A percentile compares a stretch with the other conserved stretches of the same genome.
Evolutionary conservation across 2,888 invertebrate species (phyloP).

Genomic region (Palloptera scutellata): DNA sequence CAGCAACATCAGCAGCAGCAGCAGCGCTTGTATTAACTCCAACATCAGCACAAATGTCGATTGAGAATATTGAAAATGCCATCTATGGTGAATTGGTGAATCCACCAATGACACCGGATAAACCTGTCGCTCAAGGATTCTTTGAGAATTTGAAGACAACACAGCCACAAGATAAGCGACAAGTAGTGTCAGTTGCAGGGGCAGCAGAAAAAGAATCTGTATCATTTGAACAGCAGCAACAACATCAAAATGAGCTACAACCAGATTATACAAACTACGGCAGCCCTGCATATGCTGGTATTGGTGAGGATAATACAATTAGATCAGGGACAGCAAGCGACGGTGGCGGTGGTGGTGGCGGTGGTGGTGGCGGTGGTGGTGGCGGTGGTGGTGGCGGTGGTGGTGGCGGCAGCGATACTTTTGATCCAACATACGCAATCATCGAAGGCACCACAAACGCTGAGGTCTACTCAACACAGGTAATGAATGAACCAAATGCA

Average conservation of each 20-base stretch:
- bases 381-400: background rate
- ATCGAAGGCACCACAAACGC: constrained; percentile 41
- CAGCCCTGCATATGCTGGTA: background rate
- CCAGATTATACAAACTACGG: background rate
- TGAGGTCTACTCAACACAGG: constrained; percentile 32
- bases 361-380: background rate
- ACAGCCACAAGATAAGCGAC: constrained; percentile 36
- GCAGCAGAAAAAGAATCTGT: background rate
- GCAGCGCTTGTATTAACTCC: constrained; percentile 34
- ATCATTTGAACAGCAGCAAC: background rate
- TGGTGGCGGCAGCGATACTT: constrained; percentile 10
- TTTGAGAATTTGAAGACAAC: constrained; percentile 46
- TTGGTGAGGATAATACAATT: too few relatives aligned
- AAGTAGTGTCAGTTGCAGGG: constrained; percentile 31
- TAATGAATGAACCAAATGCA: constrained; percentile 42
- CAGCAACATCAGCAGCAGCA: constrained; percentile 26
- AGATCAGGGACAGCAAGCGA: constrained; percentile 12
- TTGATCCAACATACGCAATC: constrained; percentile 41
- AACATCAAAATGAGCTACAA: too few relatives aligned
- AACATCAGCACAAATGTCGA: constrained; percentile 50
- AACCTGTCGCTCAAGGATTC: constrained; percentile 40
- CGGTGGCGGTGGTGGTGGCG: background rate
- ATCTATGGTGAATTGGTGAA: constrained; percentile 62
- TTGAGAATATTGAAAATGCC: constrained; percentile 64
- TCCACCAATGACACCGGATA: constrained; percentile 34